Base-by-base conservation (phyloP, 2,113 vertebrate species). In the Neomonachus schauinslandi region DNA sequence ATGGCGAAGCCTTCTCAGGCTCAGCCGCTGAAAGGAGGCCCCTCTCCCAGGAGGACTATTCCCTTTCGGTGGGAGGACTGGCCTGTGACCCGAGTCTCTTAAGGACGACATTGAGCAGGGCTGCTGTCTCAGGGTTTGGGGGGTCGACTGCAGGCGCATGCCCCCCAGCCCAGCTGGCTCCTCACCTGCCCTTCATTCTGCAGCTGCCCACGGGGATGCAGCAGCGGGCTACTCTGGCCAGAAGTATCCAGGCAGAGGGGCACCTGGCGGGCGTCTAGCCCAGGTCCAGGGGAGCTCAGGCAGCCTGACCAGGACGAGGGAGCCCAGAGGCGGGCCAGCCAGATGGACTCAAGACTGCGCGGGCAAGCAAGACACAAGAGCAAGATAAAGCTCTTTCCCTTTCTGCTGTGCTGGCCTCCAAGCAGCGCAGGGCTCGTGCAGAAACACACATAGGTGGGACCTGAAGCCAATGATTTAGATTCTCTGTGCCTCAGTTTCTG, bases 11-110 rank as follows among this genome's bases (percentile, higher is more conserved):
- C 98, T 96, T 99, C 98, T 98, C 97, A 85, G 97, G 98, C 97
- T 98, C 98, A 97, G 98, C 98, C 96, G 97, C 97, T 98, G 98
- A 99, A 99, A 99, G 99, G 98, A 97, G 97, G 97, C 97, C 97
- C 92, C 85, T 95, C 98, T 99, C 99, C 99, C 99, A 97, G n/a
- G 99, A 99, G 99, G 99, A 98, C 98, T 98, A 99, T 99, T 99
- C 98, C 89, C 93, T 99, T 99, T 99, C 99, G 87, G 98, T 24
- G 95, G 98, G 98, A 99, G 98, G 98, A 95, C 96, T 98, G 98
- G 98, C 98, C 98, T 98, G 95, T 97, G 98, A 98, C 98, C 98
- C 98, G 97, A 95, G 98, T 91, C 97, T 97, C 97, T 95, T 80
- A 97, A 96, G 98, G 97, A 94, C 7, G 94, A 97, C 95, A 97